These are phyloP conservation scores for Cnemophilus loriae DNA, from an alignment of 2,113 vertebrate species.

Conservation along the genomic window DNA sequence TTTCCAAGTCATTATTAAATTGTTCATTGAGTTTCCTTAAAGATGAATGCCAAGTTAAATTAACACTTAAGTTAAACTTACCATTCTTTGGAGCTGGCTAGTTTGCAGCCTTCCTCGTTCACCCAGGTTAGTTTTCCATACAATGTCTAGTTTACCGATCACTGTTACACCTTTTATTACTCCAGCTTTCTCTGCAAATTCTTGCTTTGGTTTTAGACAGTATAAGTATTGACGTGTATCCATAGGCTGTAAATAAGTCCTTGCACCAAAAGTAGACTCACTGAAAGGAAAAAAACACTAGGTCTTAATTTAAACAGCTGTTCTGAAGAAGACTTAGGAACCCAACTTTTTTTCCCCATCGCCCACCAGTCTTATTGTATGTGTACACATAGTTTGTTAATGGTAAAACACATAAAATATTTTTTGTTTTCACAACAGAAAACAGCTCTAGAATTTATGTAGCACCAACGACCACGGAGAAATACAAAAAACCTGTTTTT, in stretches of 20 bases:
- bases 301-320: not conserved
- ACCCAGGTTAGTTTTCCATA: slow-evolving; percentile 98
- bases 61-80: slow-evolving; percentile 45
- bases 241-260: slow-evolving; percentile 94
- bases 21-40: not conserved
- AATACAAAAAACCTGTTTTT: not conserved
- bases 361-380: not conserved
- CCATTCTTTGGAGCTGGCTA: slow-evolving; percentile 98
- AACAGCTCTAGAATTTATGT: not conserved
- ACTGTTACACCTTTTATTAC: slow-evolving; percentile 97
- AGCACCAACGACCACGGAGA: not conserved
- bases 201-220: slow-evolving; percentile 94
- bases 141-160: slow-evolving; percentile 97
- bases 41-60: not conserved
- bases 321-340: not conserved
- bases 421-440: not conserved
- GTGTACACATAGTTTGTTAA: not conserved
- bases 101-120: slow-evolving; percentile 95
- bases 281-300: slow-evolving; percentile 50
- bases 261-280: slow-evolving; percentile 92
- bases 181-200: slow-evolving; percentile 96
- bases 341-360: not conserved
- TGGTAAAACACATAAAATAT: not conserved
- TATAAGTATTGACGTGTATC: slow-evolving; percentile 97
- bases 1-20: not conserved